Conservation (phyloP, 2,888 invertebrate genomes). For the Dolichomitus sp. region DNA sequence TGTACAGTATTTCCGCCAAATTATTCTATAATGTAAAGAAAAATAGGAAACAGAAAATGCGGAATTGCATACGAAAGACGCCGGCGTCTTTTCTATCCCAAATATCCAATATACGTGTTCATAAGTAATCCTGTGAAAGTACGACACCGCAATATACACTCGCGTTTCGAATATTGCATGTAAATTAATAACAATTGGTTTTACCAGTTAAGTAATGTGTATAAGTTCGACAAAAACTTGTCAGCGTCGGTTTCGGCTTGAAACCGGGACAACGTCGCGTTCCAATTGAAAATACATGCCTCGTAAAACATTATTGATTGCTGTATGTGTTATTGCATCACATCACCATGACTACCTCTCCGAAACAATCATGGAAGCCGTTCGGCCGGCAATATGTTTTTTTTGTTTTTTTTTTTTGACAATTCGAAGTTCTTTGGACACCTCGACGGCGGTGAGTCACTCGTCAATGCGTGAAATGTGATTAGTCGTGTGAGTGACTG, state of each 20-base stretch:
- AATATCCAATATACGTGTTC: slow-evolving; percentile 4
- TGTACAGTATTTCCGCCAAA: slow-evolving; percentile 50
- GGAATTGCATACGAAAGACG: slow-evolving; percentile 55
- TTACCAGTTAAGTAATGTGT: background rate
- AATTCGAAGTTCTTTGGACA: slow-evolving; percentile 47
- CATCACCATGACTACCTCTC: slow-evolving; percentile 78
- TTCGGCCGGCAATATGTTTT: slow-evolving; percentile 71
- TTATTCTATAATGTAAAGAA: slow-evolving; percentile 6
- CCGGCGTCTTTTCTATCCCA: slow-evolving; percentile 61
- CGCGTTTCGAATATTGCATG: slow-evolving; percentile 22
- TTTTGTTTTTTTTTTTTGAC: slow-evolving; percentile 56
- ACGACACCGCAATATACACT: background rate
- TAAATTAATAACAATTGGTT: background rate
- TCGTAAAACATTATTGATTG: slow-evolving; percentile 56
- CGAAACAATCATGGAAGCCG: slow-evolving; percentile 82
- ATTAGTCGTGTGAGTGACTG: slow-evolving; percentile 42
- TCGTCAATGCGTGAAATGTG: slow-evolving; percentile 52
- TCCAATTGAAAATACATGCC: slow-evolving; percentile 55
- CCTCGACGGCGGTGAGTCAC: slow-evolving; percentile 28
- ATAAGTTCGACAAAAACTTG: background rate
- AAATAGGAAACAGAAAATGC: background rate
- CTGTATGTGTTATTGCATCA: slow-evolving; percentile 66
- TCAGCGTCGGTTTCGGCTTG: slow-evolving; percentile 14
- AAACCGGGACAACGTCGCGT: slow-evolving; percentile 29
- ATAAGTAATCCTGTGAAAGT: background rate